Conservation (phyloP, 2,113 vertebrate species). For the Tupaia chinensis region DNA sequence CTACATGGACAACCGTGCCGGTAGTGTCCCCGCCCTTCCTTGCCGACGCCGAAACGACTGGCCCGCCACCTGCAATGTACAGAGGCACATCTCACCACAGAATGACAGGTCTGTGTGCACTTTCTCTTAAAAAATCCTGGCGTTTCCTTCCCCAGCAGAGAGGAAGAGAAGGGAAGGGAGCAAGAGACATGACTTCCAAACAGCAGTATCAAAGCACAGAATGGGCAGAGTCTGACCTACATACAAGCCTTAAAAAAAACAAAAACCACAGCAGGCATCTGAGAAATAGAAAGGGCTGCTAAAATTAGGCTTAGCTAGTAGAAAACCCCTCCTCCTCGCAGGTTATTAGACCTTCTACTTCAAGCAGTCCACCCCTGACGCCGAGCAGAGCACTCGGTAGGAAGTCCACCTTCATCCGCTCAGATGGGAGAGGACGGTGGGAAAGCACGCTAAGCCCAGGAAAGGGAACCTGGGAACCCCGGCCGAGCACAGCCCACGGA, state of each 20-base stretch:
- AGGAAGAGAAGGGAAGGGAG: neutral
- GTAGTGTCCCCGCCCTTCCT: too few relatives aligned
- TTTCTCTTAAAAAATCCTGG: neutral
- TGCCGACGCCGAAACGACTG: too few relatives aligned
- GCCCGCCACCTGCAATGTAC: neutral
- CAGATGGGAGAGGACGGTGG: constrained; percentile 20
- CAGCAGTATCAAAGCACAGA: constrained; percentile 68
- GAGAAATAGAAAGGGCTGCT: constrained; percentile 78
- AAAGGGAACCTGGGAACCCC: neutral
- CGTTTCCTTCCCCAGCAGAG: neutral
- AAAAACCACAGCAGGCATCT: constrained; percentile 54
- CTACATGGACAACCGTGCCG: too few relatives aligned
- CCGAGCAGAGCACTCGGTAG: neutral
- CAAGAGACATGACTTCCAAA: rapidly evolving
- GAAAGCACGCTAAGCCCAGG: neutral
- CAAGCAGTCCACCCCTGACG: neutral
- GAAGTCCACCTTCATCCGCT: constrained; percentile 22
- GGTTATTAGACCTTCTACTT: constrained; percentile 22
- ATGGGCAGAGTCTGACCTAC: constrained; percentile 85
- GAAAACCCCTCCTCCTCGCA: neutral
- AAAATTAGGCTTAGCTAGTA: constrained; percentile 58
- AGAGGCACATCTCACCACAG: neutral
- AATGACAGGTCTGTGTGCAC: neutral
- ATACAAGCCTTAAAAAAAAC: constrained; percentile 69
- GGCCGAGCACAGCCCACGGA: neutral